These are phyloP conservation scores for Scarus forsteni DNA, from an alignment of 2,797 vertebrate genomes.

Conservation along the genomic window DNA sequence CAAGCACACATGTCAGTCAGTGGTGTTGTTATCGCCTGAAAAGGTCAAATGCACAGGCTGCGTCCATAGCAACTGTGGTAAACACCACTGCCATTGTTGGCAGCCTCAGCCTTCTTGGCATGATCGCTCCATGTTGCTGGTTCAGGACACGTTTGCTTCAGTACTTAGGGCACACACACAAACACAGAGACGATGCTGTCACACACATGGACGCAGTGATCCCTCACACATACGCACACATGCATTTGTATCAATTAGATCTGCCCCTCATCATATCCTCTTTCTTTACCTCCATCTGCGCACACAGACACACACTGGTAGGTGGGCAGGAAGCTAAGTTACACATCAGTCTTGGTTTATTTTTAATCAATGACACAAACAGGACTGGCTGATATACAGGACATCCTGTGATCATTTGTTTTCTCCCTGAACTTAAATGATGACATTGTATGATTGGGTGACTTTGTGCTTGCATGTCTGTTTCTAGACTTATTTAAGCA, in stretches of 20 bases:
- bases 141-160: slow-evolving; percentile 27
- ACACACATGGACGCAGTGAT: not conserved
- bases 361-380: slow-evolving; percentile 56
- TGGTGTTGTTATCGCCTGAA: slow-evolving; percentile 62
- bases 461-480: not conserved
- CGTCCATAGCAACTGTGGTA: slow-evolving; percentile 59
- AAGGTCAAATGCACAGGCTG: slow-evolving; percentile 63
- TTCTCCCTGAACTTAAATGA: slow-evolving; percentile 19
- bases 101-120: slow-evolving; percentile 33
- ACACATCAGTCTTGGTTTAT: slow-evolving; percentile 72
- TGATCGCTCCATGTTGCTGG: slow-evolving; percentile 44
- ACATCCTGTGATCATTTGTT: slow-evolving; percentile 67
- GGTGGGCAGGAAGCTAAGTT: slow-evolving; percentile 41
- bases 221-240: not conserved
- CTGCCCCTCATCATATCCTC: slow-evolving; percentile 38
- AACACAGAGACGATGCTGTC: not conserved
- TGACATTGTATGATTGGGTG: not conserved
- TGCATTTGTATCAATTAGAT: not conserved
- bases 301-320: slow-evolving; percentile 19
- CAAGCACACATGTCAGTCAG: slow-evolving; percentile 40
- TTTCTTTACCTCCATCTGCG: slow-evolving; percentile 8
- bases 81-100: slow-evolving; percentile 69
- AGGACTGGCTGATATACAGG: slow-evolving; percentile 58
- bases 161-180: not conserved
- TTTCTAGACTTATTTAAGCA: not conserved